These are phyloP conservation scores for Pionites leucogaster DNA, from an alignment of 2,113 vertebrate genomes.

Conservation along the genomic window DNA sequence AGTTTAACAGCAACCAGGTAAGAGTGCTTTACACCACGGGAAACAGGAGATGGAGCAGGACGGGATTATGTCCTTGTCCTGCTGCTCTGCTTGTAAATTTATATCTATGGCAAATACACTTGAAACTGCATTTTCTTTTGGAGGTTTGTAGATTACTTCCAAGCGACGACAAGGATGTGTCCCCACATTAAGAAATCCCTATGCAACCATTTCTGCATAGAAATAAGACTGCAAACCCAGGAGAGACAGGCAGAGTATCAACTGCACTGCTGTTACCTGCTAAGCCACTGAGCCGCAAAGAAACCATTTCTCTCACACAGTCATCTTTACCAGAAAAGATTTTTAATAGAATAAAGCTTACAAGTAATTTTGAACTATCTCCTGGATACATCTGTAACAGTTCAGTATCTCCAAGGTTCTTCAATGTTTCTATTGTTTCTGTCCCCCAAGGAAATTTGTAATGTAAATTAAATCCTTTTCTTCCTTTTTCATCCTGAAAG, in stretches of 20 bases:
- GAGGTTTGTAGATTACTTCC: not conserved
- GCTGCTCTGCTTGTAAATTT: not conserved
- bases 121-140: not conserved
- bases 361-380: constrained; percentile 75
- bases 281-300: not conserved
- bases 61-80: not conserved
- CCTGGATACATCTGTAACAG: constrained; percentile 80
- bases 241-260: not conserved
- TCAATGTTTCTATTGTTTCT: constrained; percentile 87
- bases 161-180: not conserved
- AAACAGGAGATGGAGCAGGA: not conserved
- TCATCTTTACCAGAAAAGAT: not conserved
- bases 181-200: not conserved
- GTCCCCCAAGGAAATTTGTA: constrained; percentile 92
- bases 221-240: not conserved
- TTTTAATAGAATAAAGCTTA: constrained; percentile 57
- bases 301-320: not conserved
- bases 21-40: not conserved
- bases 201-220: accelerated
- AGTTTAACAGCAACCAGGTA: not conserved
- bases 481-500: constrained; percentile 72
- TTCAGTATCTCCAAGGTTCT: constrained; percentile 80
- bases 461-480: constrained; percentile 79
- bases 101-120: not conserved
- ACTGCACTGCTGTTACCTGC: not conserved